Evolutionary conservation across 2,113 vertebrate genomes (phyloP), one percentile per base, ranked within the genome.

Genomic region (Paraplagusia blochii): DNA sequence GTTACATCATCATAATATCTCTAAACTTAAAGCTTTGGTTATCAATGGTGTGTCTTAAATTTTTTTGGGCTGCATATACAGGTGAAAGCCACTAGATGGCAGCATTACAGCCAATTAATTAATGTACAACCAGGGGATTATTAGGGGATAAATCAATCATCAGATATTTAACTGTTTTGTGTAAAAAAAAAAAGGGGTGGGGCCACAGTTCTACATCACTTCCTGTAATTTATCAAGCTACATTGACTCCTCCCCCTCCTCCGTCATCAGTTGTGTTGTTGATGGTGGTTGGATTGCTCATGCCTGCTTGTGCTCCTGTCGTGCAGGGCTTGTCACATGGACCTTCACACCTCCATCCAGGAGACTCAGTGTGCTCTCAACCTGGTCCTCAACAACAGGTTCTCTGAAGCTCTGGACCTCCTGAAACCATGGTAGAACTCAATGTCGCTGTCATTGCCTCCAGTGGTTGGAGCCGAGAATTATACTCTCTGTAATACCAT

Each of bases 351-450:
- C 22, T 87, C 94, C 69, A 85, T 98, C 33, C 93, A 95, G 83
- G 95, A 98, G 70, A 95, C 93, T 78, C 88, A 43, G 74, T 93
- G 86, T 46, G 94, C 95, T 18, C 80, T 98, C 43, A 95, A 95
- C 44, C 89, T 98, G 69, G 93, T 98, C 87, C 88, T 98, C 53
- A 98, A 92, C 79, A 96, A 98, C 83, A 96, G 88, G 78, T 98
- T 98, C 77, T 92, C 93, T 35, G 94, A 98, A 80, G 95, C 95
- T 0, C 86, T 98, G 80, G 94, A 97, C 59, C 86, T 95, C 9
- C 93, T 98, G 53, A 93, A 90, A 58, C 95, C 95, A 51, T 96
- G 95, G 95, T 97, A 84, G 22, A 29, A 90, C 82, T 18, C 10
- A 1, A 22, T 16, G 35, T 52, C 16, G 11, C 34, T 22, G 47